Conservation (phyloP, 2,797 vertebrate genomes). For the Selene dorsalis region DNA sequence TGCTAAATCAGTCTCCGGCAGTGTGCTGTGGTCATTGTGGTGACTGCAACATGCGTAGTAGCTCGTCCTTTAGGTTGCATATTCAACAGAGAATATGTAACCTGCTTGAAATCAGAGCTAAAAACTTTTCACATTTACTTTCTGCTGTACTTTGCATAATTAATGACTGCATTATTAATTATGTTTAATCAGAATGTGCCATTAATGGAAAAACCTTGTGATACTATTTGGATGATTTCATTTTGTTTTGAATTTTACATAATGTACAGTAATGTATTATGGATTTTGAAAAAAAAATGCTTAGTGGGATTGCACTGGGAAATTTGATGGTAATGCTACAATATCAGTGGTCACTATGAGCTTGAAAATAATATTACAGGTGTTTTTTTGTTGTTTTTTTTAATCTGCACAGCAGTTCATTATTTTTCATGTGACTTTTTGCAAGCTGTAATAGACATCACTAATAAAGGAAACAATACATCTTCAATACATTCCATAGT, state of each 20-base stretch:
- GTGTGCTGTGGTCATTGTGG: slow-evolving; percentile 42
- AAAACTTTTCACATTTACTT: not conserved
- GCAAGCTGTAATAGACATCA: not conserved
- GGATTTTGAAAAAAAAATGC: not conserved
- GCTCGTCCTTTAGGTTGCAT: not conserved
- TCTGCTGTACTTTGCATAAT: not conserved
- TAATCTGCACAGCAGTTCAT: not conserved
- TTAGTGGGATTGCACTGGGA: not conserved
- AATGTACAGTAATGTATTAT: not conserved
- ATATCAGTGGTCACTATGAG: not conserved
- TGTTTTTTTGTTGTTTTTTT: not conserved
- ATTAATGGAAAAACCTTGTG: not conserved
- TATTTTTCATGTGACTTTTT: not conserved
- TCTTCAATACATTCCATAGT: not conserved
- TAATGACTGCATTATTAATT: slow-evolving; percentile 6
- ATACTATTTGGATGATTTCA: not conserved
- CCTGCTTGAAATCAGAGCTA: slow-evolving; percentile 14
- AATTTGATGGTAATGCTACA: not conserved
- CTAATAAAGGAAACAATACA: not conserved
- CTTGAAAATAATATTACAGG: not conserved
- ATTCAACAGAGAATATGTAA: slow-evolving; percentile 10
- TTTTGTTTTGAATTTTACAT: not conserved
- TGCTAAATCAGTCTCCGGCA: slow-evolving; percentile 39
- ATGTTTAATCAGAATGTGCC: slow-evolving; percentile 15
- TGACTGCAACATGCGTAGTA: slow-evolving; percentile 32